Evolutionary conservation across 92 coral and sea anemone species (phyloP), one percentile per base, ranked within the genome.

Genomic region (Porites lobata): DNA sequence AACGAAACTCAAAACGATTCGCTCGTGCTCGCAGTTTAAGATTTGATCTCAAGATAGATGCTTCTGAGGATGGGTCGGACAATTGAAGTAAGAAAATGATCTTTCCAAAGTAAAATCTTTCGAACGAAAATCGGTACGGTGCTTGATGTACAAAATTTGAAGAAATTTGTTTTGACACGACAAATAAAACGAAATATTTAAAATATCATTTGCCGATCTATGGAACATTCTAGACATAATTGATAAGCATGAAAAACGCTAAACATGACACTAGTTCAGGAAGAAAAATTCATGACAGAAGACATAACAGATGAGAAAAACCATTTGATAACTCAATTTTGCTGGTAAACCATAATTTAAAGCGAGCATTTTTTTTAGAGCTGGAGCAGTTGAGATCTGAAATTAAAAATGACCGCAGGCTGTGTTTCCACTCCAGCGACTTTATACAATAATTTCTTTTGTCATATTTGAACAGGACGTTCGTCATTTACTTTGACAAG

Each of bases 231-330:
- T 54, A 82, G 86, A 82, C 70, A 15, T 59, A 80, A 69, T 32
- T 50, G 69, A 70, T 82, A 82, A 69, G 86, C 69, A 69, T 32
- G 86, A 82, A 70, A 71, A 56, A 82, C 76, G 86, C n/a, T 65
- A 70, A 82, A 71, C 78, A 82, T 56, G 86, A 77, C 9, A 56
- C 43, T 53, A 18, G 77, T 58, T 71, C 24, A 57, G 24, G 11
- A 7, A 7, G 14, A 7, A 57, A 82, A 54, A 18, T 54, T 38
- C 47, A 38, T 38, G 78, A 19, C 51, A 54, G 12, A 58, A 56
- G 24, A 68, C 69, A 22, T 71, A 6, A 80, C 56, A 18, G 75
- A 20, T n/a, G 38, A 18, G 7, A 20, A 20, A 54, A 20, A 54
- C 66, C n/a, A 63, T 8, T 54, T 69, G 1, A 5, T 52, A 68